Evolutionary conservation across 2,113 vertebrate genomes (phyloP), one percentile per base, ranked within the genome.

Genomic region (Ivindomyrus marchei): DNA sequence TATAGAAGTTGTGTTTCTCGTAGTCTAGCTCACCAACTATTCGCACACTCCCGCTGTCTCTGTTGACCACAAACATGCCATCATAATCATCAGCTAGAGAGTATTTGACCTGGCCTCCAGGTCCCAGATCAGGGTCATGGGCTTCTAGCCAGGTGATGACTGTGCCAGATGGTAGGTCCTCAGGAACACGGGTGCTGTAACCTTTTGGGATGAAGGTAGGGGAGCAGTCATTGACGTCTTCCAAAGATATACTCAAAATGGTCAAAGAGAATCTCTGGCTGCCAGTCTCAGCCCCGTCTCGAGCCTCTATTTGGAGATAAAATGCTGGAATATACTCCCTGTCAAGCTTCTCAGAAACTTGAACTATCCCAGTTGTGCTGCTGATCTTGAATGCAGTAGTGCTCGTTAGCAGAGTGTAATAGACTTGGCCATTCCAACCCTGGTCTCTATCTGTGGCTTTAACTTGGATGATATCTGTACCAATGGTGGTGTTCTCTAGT

Each of bases 71-170:
- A 91, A 99, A 99, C 24, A 96, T 96, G 66, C 97, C 97, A 0
- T 97, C 98, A 92, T 98, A 98, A 93, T 99, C 97, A 17, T 96
- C 97, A 17, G 96, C 94, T 93, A 99, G 93, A 0, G 97, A 98
- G 93, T 98, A 99, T 50, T 95, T 97, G 11, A 99, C 96, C 91
- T 97, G 97, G 70, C 98, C 98, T 3, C 97, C 97, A 3, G 97
- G 91, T n/a, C 98, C 97, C 0, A 98, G 94, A 91, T 99, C 98
- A 1, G 97, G 97, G 91, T 99, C 98, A 0, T 97, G 97, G 45
- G 97, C 97, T 93, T 99, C 97, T 89, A 99, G 92, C 98, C 98
- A 99, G 74, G 97, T 97, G 62, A 99, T 97, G 88, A 99, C 97
- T 3, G 97, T 96, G 83, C 98, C 98, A 5, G 96, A 86, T 0